phyloP scores from a whole-genome alignment of 2,888 invertebrate species.

The Zaprionus lineosus region DNA sequence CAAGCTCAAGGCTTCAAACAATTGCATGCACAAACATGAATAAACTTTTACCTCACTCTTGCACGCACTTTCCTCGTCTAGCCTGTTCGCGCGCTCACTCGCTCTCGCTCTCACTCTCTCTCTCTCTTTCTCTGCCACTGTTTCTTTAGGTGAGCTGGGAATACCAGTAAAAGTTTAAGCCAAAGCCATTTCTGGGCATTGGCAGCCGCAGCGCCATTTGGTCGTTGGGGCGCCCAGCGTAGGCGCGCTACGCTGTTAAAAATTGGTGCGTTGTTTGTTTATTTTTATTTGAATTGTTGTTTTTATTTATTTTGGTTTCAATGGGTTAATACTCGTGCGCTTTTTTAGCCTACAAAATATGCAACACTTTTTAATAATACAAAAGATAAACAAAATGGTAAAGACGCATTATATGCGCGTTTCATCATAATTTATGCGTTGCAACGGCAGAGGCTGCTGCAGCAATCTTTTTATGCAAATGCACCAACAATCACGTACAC shows the following conservation, averaged over 20 bases:
- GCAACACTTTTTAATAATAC: conserved; percentile 32
- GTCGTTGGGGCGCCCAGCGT: conserved; percentile 32
- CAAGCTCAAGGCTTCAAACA: too few relatives aligned
- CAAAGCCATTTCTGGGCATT: conserved; percentile 62
- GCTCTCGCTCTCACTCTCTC: conserved; percentile 3
- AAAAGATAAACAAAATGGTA: conserved; percentile 24
- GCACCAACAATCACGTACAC: conserved; percentile 40
- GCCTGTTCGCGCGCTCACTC: conserved; percentile 8
- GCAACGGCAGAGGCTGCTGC: conserved; percentile 24
- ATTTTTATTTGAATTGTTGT: conserved; percentile 17
- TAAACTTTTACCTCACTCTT: conserved; percentile 28
- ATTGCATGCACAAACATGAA: not conserved
- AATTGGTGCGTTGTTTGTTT: conserved; percentile 12
- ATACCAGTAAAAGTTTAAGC: conserved; percentile 48
- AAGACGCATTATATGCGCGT: conserved; percentile 18
- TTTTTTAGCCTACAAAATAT: conserved; percentile 40
- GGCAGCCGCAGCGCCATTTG: conserved; percentile 63
- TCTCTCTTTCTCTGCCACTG: not conserved
- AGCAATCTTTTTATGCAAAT: conserved; percentile 45
- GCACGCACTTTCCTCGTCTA: conserved; percentile 12
- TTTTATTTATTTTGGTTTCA: conserved; percentile 15
- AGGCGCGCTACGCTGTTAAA: conserved; percentile 10
- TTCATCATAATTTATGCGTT: conserved; percentile 43
- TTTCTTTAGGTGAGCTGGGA: conserved; percentile 51
- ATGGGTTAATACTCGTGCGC: conserved; percentile 11